phyloP scores from a whole-genome alignment of 2,888 invertebrate genomes.

The Epirrita christyi region DNA sequence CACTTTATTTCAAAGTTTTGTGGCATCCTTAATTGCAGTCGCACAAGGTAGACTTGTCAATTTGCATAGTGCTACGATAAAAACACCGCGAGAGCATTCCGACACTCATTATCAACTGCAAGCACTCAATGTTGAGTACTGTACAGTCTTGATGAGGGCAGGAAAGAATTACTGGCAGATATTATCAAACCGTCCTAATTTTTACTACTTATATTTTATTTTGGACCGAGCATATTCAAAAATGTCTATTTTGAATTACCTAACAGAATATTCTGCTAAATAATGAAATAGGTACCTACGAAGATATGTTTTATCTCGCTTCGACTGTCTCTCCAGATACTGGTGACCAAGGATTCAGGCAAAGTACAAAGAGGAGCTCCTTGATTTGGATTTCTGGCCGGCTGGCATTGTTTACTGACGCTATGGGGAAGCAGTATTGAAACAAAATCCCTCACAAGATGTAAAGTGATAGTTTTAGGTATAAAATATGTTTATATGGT shows the following conservation, averaged over 20 bases:
- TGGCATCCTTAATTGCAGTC: constrained; percentile 33
- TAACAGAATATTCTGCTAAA: too few relatives aligned
- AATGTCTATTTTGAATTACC: background rate
- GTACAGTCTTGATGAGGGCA: constrained; percentile 14
- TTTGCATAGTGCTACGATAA: constrained; percentile 59
- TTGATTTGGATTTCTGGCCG: too few relatives aligned
- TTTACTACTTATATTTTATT: constrained; percentile 11
- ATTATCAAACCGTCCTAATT: constrained; percentile 7
- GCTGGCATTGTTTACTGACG: too few relatives aligned
- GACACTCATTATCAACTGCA: constrained; percentile 39
- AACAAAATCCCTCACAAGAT: too few relatives aligned
- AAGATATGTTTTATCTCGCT: too few relatives aligned
- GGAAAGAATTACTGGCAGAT: constrained; percentile 1
- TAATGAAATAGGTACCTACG: too few relatives aligned
- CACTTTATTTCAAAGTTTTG: constrained; percentile 5
- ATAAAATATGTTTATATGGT: too few relatives aligned
- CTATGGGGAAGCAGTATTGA: too few relatives aligned
- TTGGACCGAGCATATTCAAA: background rate
- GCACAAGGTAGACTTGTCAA: constrained; percentile 50
- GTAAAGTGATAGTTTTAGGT: too few relatives aligned
- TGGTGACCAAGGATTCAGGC: too few relatives aligned
- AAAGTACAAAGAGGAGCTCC: too few relatives aligned
- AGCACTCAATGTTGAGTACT: constrained; percentile 1
- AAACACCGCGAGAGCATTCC: constrained; percentile 37
- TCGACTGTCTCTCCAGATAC: too few relatives aligned